phyloP scores from a whole-genome alignment of 2,113 vertebrate species.

The Embiotoca jacksoni region DNA sequence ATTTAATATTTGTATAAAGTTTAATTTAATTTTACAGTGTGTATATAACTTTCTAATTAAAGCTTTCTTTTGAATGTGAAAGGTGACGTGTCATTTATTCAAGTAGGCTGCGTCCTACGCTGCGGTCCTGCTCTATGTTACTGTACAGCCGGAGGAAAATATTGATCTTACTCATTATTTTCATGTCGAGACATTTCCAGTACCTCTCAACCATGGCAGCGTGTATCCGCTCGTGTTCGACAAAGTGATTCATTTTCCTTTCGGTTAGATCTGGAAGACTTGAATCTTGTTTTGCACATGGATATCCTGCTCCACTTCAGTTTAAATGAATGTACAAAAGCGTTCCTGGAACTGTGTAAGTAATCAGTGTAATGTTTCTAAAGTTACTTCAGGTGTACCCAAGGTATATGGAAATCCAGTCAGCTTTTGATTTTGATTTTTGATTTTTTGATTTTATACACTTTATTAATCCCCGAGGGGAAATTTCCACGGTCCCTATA shows the following conservation, averaged over 20 bases:
- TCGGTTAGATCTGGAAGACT: slow-evolving; percentile 25
- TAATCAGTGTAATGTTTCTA: not conserved
- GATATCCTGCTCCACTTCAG: slow-evolving; percentile 13
- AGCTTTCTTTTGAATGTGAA: slow-evolving; percentile 93
- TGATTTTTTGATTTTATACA: too few relatives aligned
- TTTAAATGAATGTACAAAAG: slow-evolving; percentile 1
- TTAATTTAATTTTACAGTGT: slow-evolving; percentile 99
- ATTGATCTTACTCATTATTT: not conserved
- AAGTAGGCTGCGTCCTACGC: not conserved
- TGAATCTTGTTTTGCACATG: slow-evolving; percentile 8
- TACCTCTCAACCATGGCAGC: not conserved
- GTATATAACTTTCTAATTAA: slow-evolving; percentile 99
- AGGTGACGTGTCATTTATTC: slow-evolving; percentile 47
- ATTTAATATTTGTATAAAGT: slow-evolving; percentile 99
- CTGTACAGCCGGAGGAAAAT: not conserved
- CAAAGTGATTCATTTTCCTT: slow-evolving; percentile 25
- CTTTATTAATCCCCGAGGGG: too few relatives aligned
- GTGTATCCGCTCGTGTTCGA: slow-evolving; percentile 7
- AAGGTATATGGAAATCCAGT: too few relatives aligned
- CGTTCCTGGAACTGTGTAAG: not conserved
- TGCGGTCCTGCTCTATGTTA: not conserved
- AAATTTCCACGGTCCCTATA: too few relatives aligned
- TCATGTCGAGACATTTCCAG: slow-evolving; percentile 13
- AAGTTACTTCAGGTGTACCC: not conserved
- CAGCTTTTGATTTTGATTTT: too few relatives aligned